Base-by-base conservation (phyloP, 2,888 invertebrate genomes). In the Spisula solida region DNA sequence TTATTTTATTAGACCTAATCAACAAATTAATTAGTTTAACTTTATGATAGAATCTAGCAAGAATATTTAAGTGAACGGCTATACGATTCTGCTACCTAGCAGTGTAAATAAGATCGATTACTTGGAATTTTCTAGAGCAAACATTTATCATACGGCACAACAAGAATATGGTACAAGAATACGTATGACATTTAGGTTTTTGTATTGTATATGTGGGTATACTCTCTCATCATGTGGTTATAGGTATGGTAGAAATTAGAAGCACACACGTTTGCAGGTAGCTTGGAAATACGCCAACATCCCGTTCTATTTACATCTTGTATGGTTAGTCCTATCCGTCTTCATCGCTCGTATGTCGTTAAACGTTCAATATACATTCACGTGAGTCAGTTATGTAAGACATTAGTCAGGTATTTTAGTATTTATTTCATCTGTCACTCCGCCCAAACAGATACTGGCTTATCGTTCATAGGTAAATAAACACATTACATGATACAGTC, bases 111-210 rank as follows among this genome's bases (percentile, higher is more conserved):
- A 5, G 51, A 51, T 51, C 51, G 12, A 51, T 12, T 5, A 51
- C 51, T 51, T 51, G 14, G 51, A 16, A 51, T 10, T 51, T 51
- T 51, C 51, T 51, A 66, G 60, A 25, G n/a, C 25, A 66, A 66
- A 66, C 60, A 66, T 66, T 66, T 66, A 66, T 66, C 60, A 25
- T 66, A 66, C 60, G n/a, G 10, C 6, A 66, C 60, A 66, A 66
- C 60, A 66, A 25, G n/a, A 66, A 25, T 1, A 66, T 25, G 41
- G 41, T 41, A 41, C 41, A 41, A 41, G 2, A 41, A 41, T 41
- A 41, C 41, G 41, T 41, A 41, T 41, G 60, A 66, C 60, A 66
- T 25, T 25, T 25, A 66, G 25, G 25, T 66, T 66, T 66, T 66
- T 66, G n/a, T 66, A n/a, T 66, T 66, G 60, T 66, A 25, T 66